A percentile compares a stretch with the other conserved stretches of the same genome.
These are phyloP conservation scores for Echinops telfairi DNA, from an alignment of 2,113 vertebrate species.

Conservation along the genomic window DNA sequence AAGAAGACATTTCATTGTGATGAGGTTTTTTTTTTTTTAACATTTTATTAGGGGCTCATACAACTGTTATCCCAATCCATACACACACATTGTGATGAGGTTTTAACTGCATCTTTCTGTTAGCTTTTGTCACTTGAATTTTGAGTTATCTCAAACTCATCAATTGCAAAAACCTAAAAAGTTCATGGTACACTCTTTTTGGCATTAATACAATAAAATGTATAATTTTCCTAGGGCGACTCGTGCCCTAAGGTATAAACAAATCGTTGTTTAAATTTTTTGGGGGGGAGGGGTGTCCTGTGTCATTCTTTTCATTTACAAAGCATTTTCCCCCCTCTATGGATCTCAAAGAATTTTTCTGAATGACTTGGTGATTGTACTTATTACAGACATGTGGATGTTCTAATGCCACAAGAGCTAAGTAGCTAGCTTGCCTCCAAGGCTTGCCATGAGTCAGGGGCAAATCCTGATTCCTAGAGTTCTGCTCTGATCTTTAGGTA, in stretches of 20 bases:
- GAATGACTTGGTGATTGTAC: neutral
- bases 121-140: neutral
- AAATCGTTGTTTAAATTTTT: neutral
- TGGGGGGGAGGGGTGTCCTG: neutral
- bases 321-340: neutral
- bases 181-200: neutral
- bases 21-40: too few species aligned
- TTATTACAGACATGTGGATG: neutral
- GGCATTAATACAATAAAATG: neutral
- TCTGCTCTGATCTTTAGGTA: neutral
- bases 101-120: neutral
- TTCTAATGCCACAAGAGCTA: neutral
- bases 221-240: neutral
- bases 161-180: neutral
- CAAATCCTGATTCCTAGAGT: slow-evolving; percentile 28
- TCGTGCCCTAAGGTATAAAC: neutral
- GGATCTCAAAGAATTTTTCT: neutral
- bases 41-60: too few species aligned
- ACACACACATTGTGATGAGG: neutral
- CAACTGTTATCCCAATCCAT: too few species aligned
- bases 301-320: neutral
- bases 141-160: neutral
- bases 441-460: neutral
- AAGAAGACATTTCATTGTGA: neutral
- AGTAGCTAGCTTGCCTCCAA: neutral